Percentiles rank a stretch among this genome's conserved stretches.
phyloP scores from a whole-genome alignment of 2,797 vertebrate species.

The Artibeus jamaicensis region DNA sequence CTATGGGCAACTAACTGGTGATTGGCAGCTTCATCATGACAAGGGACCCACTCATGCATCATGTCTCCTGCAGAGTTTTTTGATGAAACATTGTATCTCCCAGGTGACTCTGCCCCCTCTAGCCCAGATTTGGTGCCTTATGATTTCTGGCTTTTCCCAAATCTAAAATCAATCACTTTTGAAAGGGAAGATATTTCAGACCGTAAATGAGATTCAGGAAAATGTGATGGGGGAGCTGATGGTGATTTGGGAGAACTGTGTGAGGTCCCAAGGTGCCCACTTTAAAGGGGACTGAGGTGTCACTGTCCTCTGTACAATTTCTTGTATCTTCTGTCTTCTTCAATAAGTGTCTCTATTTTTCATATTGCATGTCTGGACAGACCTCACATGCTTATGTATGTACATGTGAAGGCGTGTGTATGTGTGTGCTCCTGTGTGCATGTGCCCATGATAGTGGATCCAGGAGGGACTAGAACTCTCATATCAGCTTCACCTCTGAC shows the following conservation, averaged over 20 bases:
- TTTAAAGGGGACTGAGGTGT: neutral
- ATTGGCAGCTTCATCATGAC: neutral
- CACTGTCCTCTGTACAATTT: neutral
- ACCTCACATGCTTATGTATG: accelerated
- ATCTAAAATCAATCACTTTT: neutral
- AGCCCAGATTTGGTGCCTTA: neutral
- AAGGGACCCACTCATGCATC: neutral
- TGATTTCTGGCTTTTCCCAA: neutral
- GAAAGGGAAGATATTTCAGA: neutral
- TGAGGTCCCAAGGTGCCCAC: neutral
- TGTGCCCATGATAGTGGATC: accelerated
- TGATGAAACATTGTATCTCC: neutral
- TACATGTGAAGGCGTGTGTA: accelerated
- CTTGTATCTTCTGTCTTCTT: neutral
- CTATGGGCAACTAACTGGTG: neutral
- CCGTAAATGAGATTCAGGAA: neutral
- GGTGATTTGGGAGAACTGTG: neutral
- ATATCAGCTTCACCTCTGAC: neutral
- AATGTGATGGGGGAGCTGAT: neutral
- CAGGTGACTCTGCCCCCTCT: neutral
- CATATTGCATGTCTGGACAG: neutral
- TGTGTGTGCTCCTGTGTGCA: accelerated
- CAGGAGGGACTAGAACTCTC: neutral
- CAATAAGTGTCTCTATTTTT: neutral
- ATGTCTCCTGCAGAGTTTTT: neutral